Evolutionary conservation across 2,113 vertebrate genomes (phyloP).

Genomic region (Hipposideros armiger): DNA sequence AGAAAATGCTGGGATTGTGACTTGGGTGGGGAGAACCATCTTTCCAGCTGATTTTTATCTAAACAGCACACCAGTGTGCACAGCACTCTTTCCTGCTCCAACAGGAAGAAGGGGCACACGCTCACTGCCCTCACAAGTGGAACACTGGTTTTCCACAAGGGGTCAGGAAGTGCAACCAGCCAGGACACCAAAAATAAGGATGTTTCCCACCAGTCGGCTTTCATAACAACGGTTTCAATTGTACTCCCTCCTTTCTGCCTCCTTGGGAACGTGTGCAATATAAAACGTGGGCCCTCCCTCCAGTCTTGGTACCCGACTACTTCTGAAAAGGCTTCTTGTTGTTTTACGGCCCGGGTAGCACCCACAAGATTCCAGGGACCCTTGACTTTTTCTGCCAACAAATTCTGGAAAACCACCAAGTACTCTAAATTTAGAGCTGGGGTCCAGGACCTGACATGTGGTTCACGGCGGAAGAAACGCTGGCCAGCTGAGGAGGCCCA

Average conservation of each 20-base stretch:
- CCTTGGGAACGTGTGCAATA: background rate
- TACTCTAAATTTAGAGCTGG: background rate
- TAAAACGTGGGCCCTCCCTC: background rate
- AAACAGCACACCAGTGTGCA: background rate
- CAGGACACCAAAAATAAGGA: slow-evolving; percentile 48
- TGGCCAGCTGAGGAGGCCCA: fast-evolving
- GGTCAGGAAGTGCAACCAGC: slow-evolving; percentile 56
- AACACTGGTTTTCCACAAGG: background rate
- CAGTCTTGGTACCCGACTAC: background rate
- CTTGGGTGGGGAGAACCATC: background rate
- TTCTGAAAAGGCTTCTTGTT: slow-evolving; percentile 26
- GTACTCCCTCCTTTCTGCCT: background rate
- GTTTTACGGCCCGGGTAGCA: background rate
- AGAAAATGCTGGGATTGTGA: background rate
- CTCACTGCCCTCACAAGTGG: background rate
- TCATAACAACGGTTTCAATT: background rate
- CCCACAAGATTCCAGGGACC: background rate
- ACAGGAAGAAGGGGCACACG: slow-evolving; percentile 29
- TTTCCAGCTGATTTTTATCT: background rate
- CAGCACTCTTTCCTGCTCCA: background rate
- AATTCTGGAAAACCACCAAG: background rate
- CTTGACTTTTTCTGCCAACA: background rate
- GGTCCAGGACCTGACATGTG: background rate
- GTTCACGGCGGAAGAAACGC: fast-evolving
- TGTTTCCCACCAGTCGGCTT: background rate